Evolutionary conservation across 2,797 vertebrate species (phyloP), one percentile per base, ranked within the genome.

Genomic region (Benthosema pterotum): DNA sequence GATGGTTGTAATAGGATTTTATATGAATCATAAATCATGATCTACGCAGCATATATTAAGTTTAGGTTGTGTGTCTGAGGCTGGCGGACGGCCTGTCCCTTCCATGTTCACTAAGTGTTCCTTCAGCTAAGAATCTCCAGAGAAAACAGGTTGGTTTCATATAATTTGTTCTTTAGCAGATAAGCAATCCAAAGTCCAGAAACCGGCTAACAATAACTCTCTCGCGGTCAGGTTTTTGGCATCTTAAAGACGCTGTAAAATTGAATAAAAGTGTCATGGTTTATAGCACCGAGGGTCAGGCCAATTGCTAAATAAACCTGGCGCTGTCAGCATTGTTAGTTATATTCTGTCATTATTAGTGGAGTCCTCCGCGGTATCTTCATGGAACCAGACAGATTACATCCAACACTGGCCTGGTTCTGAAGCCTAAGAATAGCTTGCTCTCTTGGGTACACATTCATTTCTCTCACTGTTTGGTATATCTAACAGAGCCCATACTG

Each of bases 361-460:
- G 18, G 47, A 0, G 47, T 65, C 71, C 68, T 17, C 28, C 43
- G n/a, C 48, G 57, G 45, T 12, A 22, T 25, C 42, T 53, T 58
- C 15, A 80, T 77, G 64, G 67, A 65, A 69, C 57, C 54, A 65
- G 68, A 13, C 57, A 56, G 63, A 67, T 67, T 52, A 63, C 46
- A 14, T 63, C 71, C 73, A 67, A 48, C 71, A 53, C 53, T 82
- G 84, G 63, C 85, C 87, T 87, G 71, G 72, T 81, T 83, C 85
- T 74, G 19, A 74, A 57, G 52, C 73, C 85, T 82, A 89, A 89
- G 82, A 88, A 86, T 83, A 89, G 74, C 74, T 80, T 72, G 56
- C 53, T 69, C 61, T 67, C 43, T 7, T 50, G 58, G 65, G 53
- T 17, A 48, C 7, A 17, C n/a, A n/a, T 48, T 54, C 18, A 11